Conservation (phyloP, 2,888 invertebrate genomes). For the Heterodera filipjevi region DNA sequence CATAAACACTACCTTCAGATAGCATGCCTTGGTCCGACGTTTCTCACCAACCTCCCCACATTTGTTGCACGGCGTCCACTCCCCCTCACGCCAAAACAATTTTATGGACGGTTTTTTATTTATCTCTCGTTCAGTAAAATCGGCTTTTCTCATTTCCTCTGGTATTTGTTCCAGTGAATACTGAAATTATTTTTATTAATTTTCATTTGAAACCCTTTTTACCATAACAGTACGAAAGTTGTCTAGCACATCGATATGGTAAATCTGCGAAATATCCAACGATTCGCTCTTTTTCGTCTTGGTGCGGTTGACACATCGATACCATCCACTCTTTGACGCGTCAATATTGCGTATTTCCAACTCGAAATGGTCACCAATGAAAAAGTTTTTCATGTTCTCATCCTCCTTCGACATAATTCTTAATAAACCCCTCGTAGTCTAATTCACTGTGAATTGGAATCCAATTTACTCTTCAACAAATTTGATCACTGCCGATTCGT, state of each 20-base stretch:
- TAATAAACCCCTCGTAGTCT: no score
- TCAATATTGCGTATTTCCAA: constrained; percentile 10
- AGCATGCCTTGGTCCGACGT: constrained; percentile 19
- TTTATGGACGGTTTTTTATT: neutral
- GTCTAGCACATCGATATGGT: constrained; percentile 9
- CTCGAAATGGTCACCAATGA: constrained; percentile 22
- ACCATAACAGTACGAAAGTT: constrained; percentile 4
- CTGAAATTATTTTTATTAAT: neutral
- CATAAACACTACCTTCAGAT: constrained; percentile 17
- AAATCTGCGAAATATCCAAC: constrained; percentile 19
- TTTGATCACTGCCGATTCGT: neutral
- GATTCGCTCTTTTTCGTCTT: neutral
- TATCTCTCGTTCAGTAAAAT: neutral
- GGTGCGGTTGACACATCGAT: constrained; percentile 9
- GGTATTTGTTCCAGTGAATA: neutral
- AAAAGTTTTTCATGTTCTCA: constrained; percentile 6
- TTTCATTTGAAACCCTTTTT: neutral
- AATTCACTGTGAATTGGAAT: no score
- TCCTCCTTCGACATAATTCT: constrained; percentile 4
- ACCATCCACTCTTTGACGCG: constrained; percentile 15
- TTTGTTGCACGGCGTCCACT: constrained; percentile 28
- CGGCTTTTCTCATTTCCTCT: neutral
- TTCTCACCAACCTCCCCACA: constrained; percentile 19
- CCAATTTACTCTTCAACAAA: neutral
- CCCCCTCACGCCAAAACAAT: constrained; percentile 9